Evolutionary conservation across 2,888 invertebrate species (phyloP), one percentile per base, ranked within the genome.

Genomic region (Chrysodeixis includens): DNA sequence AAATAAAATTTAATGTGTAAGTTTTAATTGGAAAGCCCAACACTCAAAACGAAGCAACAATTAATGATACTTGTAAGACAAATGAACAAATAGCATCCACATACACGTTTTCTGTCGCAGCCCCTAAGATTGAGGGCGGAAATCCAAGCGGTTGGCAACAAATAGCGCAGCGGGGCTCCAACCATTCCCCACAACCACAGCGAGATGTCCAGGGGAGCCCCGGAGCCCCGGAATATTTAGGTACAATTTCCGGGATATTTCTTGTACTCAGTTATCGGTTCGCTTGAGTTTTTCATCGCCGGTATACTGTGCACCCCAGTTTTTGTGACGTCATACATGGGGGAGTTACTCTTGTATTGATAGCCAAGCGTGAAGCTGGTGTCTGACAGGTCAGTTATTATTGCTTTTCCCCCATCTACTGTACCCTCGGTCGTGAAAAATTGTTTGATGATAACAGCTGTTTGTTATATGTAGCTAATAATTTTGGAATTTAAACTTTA

Each of bases 131-230:
- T 74, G 68, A 72, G 74, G 79, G 84, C 89, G 91, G 91, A 91
- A 88, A 87, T 87, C 83, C 85, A 80, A 71, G 86, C 85, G 90
- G 89, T 88, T 88, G 76, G 85, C 85, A 83, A 88, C 92, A 92
- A 92, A 92, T 90, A 83, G 88, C 91, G 51, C 91, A 66, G 83
- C 88, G 86, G 92, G 92, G 87, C 76, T 67, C 76, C 72, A 66
- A 56, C 73, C 57, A 51, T 66, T 80, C 73, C 78, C 77, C 81
- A 74, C 66, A 76, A 85, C 83, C 85, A 83, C 83, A 83, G 74
- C 78, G 73, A 73, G 79, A 76, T 84, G 86, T 83, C 75, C 74
- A 79, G 63, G 66, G 54, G 66, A n/a, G n/a, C n/a, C n/a, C n/a
- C n/a, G n/a, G 72, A 49, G 74, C 57, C 66, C 63, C 59, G 71